Conservation (phyloP, 2,113 vertebrate genomes). For the Stigmatopora argus region DNA sequence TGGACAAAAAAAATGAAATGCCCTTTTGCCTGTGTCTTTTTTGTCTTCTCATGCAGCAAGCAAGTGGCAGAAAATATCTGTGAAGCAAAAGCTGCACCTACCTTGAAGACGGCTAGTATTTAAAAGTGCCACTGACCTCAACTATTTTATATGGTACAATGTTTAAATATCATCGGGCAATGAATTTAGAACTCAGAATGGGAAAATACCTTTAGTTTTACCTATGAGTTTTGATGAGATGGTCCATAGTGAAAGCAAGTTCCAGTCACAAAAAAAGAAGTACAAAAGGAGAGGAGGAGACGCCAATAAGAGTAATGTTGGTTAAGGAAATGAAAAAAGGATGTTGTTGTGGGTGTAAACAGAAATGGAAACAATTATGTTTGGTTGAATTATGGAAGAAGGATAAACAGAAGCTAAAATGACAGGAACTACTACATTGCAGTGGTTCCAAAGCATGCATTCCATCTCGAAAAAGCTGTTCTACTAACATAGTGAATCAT, state of each 20-base stretch:
- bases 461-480: conserved; percentile 32
- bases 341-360: conserved; percentile 29
- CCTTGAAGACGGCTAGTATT: conserved; percentile 69
- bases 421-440: conserved; percentile 25
- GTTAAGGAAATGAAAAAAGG: conserved; percentile 51
- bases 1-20: conserved; percentile 23
- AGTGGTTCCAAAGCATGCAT: conserved; percentile 21
- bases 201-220: conserved; percentile 97
- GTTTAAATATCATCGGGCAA: conserved; percentile 45
- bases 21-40: conserved; percentile 37
- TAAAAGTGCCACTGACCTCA: conserved; percentile 42
- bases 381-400: conserved; percentile 19
- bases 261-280: conserved; percentile 74
- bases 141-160: conserved; percentile 36
- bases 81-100: conserved; percentile 66
- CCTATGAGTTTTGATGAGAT: conserved; percentile 97
- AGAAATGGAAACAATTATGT: background rate
- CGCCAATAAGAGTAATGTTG: conserved; percentile 76
- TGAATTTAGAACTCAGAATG: conserved; percentile 37
- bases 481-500: conserved; percentile 6
- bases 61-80: conserved; percentile 29
- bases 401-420: conserved; percentile 18
- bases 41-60: conserved; percentile 57
- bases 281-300: conserved; percentile 81
- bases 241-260: conserved; percentile 96